Base-by-base conservation (phyloP, 2,888 invertebrate genomes). In the Lycocerus yunnanus region DNA sequence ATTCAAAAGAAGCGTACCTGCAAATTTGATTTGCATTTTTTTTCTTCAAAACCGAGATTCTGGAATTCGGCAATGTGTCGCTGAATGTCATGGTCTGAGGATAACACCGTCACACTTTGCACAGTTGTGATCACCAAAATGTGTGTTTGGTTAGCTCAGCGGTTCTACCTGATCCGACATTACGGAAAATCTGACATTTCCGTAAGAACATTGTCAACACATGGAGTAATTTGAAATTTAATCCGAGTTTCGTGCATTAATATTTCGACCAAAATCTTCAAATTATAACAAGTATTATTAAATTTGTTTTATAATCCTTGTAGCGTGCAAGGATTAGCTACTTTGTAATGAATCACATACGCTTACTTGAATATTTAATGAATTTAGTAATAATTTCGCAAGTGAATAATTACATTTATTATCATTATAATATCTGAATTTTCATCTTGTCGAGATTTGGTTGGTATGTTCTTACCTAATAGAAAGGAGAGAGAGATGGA, bases 331-430 rank as follows among this genome's bases (percentile, higher is more conserved):
- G 43, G 43, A 43, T 43, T 43, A 43, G 43, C 6, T 43, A 10
- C 43, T 13, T 43, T 43, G n/a, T 43, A 43, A 43, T 43, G 43
- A 43, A 43, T 43, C 43, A 43, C 18, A 67, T 27, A 27, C 43
- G 43, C 67, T 43, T 67, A 43, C 67, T 67, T 67, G 43, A 67
- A 27, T 27, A 43, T 27, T 67, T 67, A 67, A 67, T 43, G 43
- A 43, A 67, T 43, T 67, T 67, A 18, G 20, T 20, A 14, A 16
- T 65, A 65, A 65, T 18, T 67, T 67, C 67, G 16, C 24, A 15
- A 43, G 16, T 67, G 16, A 16, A 67, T 67, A 43, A 67, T 67
- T 63, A 63, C 16, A 18, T 63, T 18, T 63, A 63, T 63, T 20
- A 20, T 63, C 61, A 18, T 63, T 63, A 20, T 63, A 63, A 63